phyloP scores from a whole-genome alignment of 2,888 invertebrate genomes.

The Ernsta delagoae region DNA sequence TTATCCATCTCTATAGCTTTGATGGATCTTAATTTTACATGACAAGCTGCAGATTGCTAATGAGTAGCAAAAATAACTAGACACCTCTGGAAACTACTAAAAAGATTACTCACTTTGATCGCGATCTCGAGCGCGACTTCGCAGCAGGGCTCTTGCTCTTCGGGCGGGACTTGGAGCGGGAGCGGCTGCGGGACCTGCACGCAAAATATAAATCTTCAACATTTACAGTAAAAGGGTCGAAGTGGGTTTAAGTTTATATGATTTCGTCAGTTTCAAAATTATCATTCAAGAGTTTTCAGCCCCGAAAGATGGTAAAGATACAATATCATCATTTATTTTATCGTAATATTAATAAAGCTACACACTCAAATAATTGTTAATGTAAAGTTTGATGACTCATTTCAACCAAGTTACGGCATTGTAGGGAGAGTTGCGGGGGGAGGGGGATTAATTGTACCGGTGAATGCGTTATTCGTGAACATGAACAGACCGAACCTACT shows the following conservation, averaged over 20 bases:
- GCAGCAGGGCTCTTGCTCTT: conserved; percentile 91
- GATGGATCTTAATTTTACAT: not conserved
- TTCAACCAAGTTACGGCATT: too few relatives aligned
- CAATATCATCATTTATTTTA: conserved; percentile 61
- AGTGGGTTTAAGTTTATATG: not conserved
- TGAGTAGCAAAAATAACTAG: not conserved
- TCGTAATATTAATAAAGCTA: too few relatives aligned
- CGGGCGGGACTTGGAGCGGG: conserved; percentile 86
- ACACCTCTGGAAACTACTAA: not conserved
- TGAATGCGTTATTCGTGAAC: too few relatives aligned
- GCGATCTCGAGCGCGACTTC: conserved; percentile 91
- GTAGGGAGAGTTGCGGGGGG: too few relatives aligned
- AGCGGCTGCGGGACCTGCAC: conserved; percentile 68
- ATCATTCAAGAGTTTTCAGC: conserved; percentile 79
- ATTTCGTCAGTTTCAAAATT: conserved; percentile 55
- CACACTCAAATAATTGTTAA: too few relatives aligned
- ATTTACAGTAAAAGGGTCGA: not conserved
- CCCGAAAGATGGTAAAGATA: conserved; percentile 81
- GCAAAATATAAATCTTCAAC: conserved; percentile 16
- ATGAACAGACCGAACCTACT: too few relatives aligned
- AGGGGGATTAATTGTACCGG: too few relatives aligned
- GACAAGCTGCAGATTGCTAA: not conserved
- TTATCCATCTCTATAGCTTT: not conserved
- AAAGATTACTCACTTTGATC: conserved; percentile 88
- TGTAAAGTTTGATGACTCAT: too few relatives aligned